Percentiles rank a stretch among this genome's conserved stretches.
Conservation (phyloP, 2,113 vertebrate species). For the Cottus gobio region DNA sequence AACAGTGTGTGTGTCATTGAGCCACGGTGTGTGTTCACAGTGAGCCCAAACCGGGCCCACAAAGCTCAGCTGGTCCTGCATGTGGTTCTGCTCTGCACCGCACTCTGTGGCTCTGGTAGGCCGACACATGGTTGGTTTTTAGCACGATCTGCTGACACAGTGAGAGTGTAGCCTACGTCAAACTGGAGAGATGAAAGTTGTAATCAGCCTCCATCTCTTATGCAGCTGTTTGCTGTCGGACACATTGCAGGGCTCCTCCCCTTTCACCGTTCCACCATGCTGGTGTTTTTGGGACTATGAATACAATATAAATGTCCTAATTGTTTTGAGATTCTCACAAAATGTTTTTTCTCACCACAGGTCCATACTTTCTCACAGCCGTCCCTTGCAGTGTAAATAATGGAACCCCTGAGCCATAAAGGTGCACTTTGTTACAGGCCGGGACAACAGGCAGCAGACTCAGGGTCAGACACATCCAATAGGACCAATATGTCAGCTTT, state of each 20-base stretch:
- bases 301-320: not conserved
- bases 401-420: not conserved
- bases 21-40: constrained; percentile 15
- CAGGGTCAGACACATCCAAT: too few species aligned
- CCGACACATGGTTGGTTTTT: too few species aligned
- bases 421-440: not conserved
- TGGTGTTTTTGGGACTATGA: not conserved
- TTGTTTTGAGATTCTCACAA: too few species aligned
- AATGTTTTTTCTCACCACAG: not conserved
- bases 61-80: not conserved
- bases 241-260: not conserved
- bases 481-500: too few species aligned
- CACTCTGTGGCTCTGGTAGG: too few species aligned
- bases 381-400: not conserved
- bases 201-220: not conserved
- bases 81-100: not conserved
- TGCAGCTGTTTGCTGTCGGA: too few species aligned
- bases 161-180: too few species aligned
- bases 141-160: too few species aligned
- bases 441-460: not conserved
- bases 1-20: constrained; percentile 26
- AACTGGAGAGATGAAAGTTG: too few species aligned
- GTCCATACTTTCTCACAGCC: not conserved
- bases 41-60: not conserved
- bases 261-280: not conserved